A percentile compares a stretch with the other conserved stretches of the same genome.
Evolutionary conservation across 2,888 invertebrate species (phyloP).

Genomic region (Drosophila falleni): DNA sequence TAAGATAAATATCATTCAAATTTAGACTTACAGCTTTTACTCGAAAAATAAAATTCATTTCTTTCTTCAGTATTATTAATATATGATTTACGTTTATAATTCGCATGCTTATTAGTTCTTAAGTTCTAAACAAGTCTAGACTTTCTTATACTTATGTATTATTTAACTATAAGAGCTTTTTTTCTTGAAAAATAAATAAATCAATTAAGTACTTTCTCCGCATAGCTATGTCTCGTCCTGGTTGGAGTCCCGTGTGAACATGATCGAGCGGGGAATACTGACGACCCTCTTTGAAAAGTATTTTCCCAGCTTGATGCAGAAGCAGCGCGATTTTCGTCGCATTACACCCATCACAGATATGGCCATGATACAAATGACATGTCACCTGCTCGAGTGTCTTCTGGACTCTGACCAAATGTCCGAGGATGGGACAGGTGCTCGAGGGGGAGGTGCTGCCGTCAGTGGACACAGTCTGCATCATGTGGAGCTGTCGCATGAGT

Average conservation of each 20-base stretch:
- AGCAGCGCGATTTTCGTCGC: slow-evolving; percentile 92
- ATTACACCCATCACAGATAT: slow-evolving; percentile 96
- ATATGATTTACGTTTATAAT: too few species aligned
- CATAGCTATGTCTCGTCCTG: slow-evolving; percentile 94
- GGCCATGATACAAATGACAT: slow-evolving; percentile 95
- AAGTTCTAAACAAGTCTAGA: too few species aligned
- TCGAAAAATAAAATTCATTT: too few species aligned
- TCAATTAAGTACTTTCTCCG: not conserved
- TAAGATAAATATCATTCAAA: too few species aligned
- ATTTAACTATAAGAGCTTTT: too few species aligned
- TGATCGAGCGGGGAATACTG: slow-evolving; percentile 92
- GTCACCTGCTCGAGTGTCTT: slow-evolving; percentile 94
- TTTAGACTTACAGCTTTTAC: too few species aligned
- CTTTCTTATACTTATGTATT: too few species aligned
- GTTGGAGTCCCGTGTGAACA: slow-evolving; percentile 92
- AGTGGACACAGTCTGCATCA: slow-evolving; percentile 87
- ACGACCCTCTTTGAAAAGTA: slow-evolving; percentile 97
- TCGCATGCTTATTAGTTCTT: too few species aligned
- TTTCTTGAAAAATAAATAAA: not conserved
- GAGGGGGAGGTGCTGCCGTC: not conserved
- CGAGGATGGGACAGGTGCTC: slow-evolving; percentile 15
- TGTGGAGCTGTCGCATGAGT: slow-evolving; percentile 88
- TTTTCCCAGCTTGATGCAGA: slow-evolving; percentile 93
- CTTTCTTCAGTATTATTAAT: too few species aligned
- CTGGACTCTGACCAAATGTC: slow-evolving; percentile 84